Evolutionary conservation across 2,888 invertebrate species (phyloP), one percentile per base, ranked within the genome.

Genomic region (Drosophila conformis): DNA sequence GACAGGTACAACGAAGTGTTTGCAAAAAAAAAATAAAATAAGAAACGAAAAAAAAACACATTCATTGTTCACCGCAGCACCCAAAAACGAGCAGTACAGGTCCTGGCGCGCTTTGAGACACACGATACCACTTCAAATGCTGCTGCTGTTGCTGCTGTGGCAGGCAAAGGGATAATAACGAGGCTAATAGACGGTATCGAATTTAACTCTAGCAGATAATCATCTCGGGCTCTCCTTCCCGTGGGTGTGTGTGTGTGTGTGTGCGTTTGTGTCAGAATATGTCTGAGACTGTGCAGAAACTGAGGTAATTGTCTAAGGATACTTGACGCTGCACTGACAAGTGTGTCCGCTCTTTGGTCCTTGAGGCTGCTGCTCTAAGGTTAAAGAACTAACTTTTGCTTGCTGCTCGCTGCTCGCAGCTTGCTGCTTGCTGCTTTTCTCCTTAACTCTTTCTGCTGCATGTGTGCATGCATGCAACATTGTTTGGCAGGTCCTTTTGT

Each of bases 181-280:
- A 86, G 86, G 92, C 91, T 92, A 92, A 91, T 91, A 92, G 92
- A 90, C 83, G 91, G 91, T 91, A 91, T 91, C 92, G 84, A 91
- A 91, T 91, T 91, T 82, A 90, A 90, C 91, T 87, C 90, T 91
- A 83, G 83, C 82, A 92, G 92, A 92, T 92, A 90, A 91, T 89
- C 89, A 91, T 91, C 91, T 82, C 69, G 61, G 72, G 49, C 59
- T 56, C 61, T 15, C 57, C 42, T 51, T 63, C 38, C 57, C 52
- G 56, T 60, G 4, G 36, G 36, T 27, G 18, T 29, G 29, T 25
- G 31, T 21, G 56, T 33, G 54, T 49, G 29, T 36, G n/a, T 27
- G 35, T 35, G 52, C n/a, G 35, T 10, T 2, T 31, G 31, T 10
- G 33, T 33, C 10, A 10, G 40, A n/a, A 2, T 46, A 46, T 35